These are phyloP conservation scores for Cryptotermes secundus DNA, from an alignment of 1,140 invertebrate genomes.

Conservation along the genomic window DNA sequence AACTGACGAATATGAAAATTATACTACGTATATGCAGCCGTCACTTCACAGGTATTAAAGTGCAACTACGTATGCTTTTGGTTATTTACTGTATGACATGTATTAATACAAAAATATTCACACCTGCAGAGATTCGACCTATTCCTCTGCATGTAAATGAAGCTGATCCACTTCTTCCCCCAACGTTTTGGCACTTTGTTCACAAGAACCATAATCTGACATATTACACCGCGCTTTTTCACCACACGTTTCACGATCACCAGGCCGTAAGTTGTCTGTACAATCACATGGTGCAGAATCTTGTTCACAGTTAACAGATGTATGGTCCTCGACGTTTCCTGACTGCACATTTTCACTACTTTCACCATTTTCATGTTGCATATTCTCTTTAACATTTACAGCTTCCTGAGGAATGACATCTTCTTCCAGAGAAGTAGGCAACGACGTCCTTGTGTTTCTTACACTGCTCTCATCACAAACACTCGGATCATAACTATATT, in stretches of 20 bases:
- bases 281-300: neutral
- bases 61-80: neutral
- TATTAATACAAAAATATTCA: neutral
- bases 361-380: neutral
- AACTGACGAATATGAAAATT: neutral
- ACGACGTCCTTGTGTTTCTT: neutral
- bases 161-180: slow-evolving; percentile 21
- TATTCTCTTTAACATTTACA: neutral
- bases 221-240: neutral
- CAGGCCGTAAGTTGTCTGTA: neutral
- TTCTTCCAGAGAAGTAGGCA: neutral
- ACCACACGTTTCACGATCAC: neutral
- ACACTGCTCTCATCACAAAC: neutral
- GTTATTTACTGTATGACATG: neutral
- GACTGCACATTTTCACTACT: neutral
- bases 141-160: neutral
- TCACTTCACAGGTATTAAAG: neutral
- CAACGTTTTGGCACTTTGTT: slow-evolving; percentile 9
- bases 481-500: neutral
- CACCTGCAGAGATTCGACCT: neutral
- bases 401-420: neutral
- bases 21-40: neutral
- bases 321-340: neutral
- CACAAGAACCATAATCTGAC: neutral
- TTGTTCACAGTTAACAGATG: neutral